A percentile compares a stretch with the other conserved stretches of the same genome.
These are phyloP conservation scores for Tipula helvola DNA, from an alignment of 2,888 invertebrate genomes.

Conservation along the genomic window DNA sequence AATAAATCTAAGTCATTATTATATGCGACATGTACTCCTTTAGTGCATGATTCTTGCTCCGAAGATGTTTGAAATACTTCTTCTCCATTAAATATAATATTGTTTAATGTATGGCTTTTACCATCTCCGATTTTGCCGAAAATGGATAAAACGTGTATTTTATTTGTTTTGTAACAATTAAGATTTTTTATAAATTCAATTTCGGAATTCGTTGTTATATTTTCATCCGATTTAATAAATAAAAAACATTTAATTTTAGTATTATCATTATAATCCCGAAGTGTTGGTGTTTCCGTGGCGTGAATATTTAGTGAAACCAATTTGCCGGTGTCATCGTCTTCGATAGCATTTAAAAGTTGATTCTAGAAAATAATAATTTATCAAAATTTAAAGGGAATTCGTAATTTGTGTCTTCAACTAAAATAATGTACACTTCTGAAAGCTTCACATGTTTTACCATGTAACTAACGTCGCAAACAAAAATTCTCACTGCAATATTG, in stretches of 20 bases:
- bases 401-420: background rate
- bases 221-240: background rate
- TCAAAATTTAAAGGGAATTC: background rate
- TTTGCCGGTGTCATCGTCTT: background rate
- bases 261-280: background rate
- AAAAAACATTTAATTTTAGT: background rate
- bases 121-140: constrained; percentile 79
- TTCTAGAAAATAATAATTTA: background rate
- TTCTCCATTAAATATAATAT: constrained; percentile 51
- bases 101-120: constrained; percentile 66
- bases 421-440: background rate
- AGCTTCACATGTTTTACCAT: no score
- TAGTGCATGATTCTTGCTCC: constrained; percentile 53
- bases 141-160: constrained; percentile 68
- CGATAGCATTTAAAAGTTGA: background rate
- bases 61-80: constrained; percentile 37
- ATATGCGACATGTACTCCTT: constrained; percentile 67
- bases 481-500: no score
- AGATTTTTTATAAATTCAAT: background rate
- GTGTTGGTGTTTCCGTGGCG: background rate
- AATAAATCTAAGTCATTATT: constrained; percentile 51
- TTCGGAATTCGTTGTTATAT: background rate
- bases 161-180: background rate
- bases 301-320: background rate
- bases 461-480: no score